These are phyloP conservation scores for Cyclophora punctaria DNA, from an alignment of 2,888 invertebrate species.

Conservation along the genomic window DNA sequence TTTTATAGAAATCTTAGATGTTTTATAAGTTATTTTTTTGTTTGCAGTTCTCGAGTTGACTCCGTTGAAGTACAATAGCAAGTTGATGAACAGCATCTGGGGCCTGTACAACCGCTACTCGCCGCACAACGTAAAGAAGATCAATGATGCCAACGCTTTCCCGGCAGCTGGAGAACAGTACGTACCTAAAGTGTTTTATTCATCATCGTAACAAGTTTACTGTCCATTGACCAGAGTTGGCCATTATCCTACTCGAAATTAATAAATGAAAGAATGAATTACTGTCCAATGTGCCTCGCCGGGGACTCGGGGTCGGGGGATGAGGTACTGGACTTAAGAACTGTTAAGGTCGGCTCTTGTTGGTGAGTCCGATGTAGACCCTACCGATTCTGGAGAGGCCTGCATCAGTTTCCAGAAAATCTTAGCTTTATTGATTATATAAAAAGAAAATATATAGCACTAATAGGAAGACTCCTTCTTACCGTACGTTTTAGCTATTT, in stretches of 20 bases:
- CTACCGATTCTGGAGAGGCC: no score
- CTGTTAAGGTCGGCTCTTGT: neutral
- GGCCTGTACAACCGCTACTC: slow-evolving; percentile 92
- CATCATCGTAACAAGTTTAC: no score
- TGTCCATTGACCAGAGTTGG: no score
- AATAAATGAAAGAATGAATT: no score
- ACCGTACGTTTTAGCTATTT: no score
- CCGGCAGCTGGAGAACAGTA: slow-evolving; percentile 61
- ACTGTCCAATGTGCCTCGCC: no score
- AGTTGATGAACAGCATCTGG: slow-evolving; percentile 94
- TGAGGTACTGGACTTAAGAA: neutral
- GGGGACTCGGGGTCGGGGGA: no score
- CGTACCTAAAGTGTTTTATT: slow-evolving; percentile 22
- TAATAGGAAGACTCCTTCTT: no score
- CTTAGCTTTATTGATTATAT: no score
- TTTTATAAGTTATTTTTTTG: neutral
- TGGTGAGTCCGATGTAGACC: neutral
- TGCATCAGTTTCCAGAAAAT: no score
- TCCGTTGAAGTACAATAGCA: slow-evolving; percentile 87
- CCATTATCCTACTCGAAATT: no score
- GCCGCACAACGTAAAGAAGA: slow-evolving; percentile 89
- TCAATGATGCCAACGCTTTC: slow-evolving; percentile 75
- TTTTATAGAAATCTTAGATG: neutral
- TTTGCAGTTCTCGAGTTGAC: slow-evolving; percentile 77
- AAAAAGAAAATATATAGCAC: no score